Evolutionary conservation across 1,140 invertebrate genomes (phyloP), one percentile per base, ranked within the genome.

Genomic region (Pygmarrhopalites habei): DNA sequence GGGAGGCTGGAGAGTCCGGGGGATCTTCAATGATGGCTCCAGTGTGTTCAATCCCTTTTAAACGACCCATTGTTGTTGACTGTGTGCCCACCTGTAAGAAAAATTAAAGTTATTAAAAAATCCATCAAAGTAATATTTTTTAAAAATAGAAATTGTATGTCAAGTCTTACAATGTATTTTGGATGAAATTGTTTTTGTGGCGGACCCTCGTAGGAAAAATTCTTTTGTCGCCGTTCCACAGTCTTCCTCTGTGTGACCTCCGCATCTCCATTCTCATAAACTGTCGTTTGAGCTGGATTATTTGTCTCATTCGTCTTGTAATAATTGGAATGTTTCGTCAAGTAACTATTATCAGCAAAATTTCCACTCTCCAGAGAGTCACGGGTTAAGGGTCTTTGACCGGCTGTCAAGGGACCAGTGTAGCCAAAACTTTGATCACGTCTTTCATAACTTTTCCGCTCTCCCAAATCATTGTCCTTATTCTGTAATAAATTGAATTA

Each of bases 51-150:
- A 79, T 79, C 60, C 79, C 79, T 62, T 87, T 89, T 77, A 87
- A 84, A 61, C 88, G 82, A 41, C 86, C 86, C 62, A 90, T 77
- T 1, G 87, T 84, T 17, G 35, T 58, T 2, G 63, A 32, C 28
- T 80, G 66, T 78, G 79, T 74, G 79, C 67, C 66, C n/a, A n/a
- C n/a, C n/a, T n/a, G n/a, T n/a, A n/a, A n/a, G n/a, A n/a, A n/a
- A n/a, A n/a, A n/a, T n/a, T n/a, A n/a, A n/a, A n/a, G n/a, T n/a
- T n/a, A n/a, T n/a, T n/a, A n/a, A n/a, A n/a, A n/a, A n/a, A n/a
- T n/a, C n/a, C n/a, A n/a, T n/a, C n/a, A n/a, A n/a, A n/a, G n/a
- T n/a, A n/a, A n/a, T n/a, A n/a, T n/a, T n/a, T n/a, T n/a, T n/a
- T n/a, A n/a, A n/a, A n/a, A n/a, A n/a, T n/a, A n/a, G n/a, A n/a